Percentiles rank a stretch among this genome's conserved stretches.
These are phyloP conservation scores for Ips nitidus DNA, from an alignment of 1,140 invertebrate genomes.

Conservation along the genomic window DNA sequence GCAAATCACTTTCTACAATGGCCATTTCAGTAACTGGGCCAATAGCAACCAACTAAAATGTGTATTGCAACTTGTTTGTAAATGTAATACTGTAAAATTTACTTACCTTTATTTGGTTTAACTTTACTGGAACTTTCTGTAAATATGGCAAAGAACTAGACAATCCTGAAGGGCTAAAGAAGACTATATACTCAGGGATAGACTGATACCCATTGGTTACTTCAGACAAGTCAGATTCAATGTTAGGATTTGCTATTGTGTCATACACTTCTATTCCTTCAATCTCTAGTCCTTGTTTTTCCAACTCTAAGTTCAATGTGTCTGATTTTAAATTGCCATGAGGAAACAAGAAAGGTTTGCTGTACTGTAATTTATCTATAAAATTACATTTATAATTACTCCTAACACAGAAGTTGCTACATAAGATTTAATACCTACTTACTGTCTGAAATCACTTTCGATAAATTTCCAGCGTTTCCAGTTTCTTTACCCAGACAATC, in stretches of 20 bases:
- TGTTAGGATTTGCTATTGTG: constrained; percentile 47
- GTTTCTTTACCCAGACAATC: constrained; percentile 48
- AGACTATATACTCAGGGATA: constrained; percentile 51
- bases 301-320: constrained; percentile 47
- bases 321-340: constrained; percentile 55
- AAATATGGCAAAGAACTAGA: constrained; percentile 32
- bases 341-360: constrained; percentile 54
- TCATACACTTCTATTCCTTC: constrained; percentile 51
- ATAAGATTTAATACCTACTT: constrained; percentile 18
- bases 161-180: constrained; percentile 57
- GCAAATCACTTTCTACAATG: constrained; percentile 47
- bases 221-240: constrained; percentile 46
- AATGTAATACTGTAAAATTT: background rate
- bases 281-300: constrained; percentile 45
- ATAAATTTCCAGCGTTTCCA: constrained; percentile 54
- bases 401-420: background rate
- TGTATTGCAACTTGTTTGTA: background rate
- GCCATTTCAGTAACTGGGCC: constrained; percentile 54
- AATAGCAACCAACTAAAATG: constrained; percentile 53
- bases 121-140: constrained; percentile 37
- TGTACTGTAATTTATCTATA: constrained; percentile 40
- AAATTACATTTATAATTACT: constrained; percentile 11
- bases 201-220: constrained; percentile 42
- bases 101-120: constrained; percentile 44
- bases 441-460: constrained; percentile 50